Percentiles rank a stretch among this genome's conserved stretches.
Conservation (phyloP, 1,140 invertebrate genomes). For the Riptortus pedestris region DNA sequence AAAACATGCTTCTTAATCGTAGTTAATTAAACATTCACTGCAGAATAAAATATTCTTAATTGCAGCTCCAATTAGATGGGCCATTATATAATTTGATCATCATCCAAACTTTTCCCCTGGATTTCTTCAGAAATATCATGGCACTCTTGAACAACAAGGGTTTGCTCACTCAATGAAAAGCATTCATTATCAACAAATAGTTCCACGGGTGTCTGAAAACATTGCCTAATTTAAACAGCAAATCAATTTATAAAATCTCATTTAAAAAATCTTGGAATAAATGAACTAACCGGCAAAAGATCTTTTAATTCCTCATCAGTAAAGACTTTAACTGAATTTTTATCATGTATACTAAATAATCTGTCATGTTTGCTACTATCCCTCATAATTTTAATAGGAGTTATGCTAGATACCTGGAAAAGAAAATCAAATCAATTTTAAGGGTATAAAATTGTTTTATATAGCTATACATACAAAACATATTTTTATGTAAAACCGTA, state of each 20-base stretch:
- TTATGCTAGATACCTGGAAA: conserved; percentile 19
- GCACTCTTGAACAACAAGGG: neutral
- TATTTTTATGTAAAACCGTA: no score
- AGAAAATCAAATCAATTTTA: no score
- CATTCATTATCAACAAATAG: conserved; percentile 26
- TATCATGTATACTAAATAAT: conserved; percentile 27
- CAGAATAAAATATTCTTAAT: no score
- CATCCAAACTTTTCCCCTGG: no score
- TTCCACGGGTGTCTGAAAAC: conserved; percentile 20
- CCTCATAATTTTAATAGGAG: conserved; percentile 23
- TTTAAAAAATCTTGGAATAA: neutral
- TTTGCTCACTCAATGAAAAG: conserved; percentile 21
- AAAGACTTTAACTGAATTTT: conserved; percentile 30
- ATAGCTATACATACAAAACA: no score
- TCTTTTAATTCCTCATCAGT: conserved; percentile 28
- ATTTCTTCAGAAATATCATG: neutral
- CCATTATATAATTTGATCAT: no score
- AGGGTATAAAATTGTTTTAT: no score
- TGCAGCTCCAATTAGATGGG: no score
- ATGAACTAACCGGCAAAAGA: conserved; percentile 22
- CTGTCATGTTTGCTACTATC: conserved; percentile 26
- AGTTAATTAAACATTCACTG: no score
- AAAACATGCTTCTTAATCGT: no score
- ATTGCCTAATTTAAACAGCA: neutral
- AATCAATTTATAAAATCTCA: no score